phyloP scores from a whole-genome alignment of 2,113 vertebrate species.

The Paramisgurnus dabryanus region DNA sequence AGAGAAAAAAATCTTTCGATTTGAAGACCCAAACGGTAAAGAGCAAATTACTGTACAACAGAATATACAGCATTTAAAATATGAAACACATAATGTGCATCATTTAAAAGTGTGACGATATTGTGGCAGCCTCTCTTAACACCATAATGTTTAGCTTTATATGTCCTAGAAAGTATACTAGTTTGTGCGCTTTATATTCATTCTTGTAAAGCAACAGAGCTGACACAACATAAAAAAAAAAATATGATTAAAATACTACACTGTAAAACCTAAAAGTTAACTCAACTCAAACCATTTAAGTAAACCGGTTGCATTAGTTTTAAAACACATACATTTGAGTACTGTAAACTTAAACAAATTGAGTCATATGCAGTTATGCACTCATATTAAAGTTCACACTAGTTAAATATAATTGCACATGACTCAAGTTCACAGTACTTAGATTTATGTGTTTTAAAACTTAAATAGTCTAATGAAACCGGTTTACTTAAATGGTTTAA shows the following conservation, averaged over 20 bases:
- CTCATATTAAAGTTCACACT: too few relatives aligned
- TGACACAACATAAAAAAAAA: slow-evolving; percentile 36
- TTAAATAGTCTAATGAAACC: too few relatives aligned
- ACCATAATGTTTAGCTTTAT: background rate
- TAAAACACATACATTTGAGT: too few relatives aligned
- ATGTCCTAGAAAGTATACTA: background rate
- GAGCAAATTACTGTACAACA: background rate
- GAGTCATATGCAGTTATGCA: too few relatives aligned
- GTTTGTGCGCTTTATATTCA: slow-evolving; percentile 30
- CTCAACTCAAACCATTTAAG: too few relatives aligned
- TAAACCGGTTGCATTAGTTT: too few relatives aligned
- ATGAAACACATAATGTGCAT: background rate
- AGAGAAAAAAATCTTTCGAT: background rate
- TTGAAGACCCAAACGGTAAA: background rate
- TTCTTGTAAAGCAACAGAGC: background rate
- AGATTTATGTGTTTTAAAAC: too few relatives aligned
- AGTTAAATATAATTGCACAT: too few relatives aligned
- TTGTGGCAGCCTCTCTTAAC: background rate
- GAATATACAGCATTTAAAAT: background rate
- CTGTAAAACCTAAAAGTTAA: too few relatives aligned
- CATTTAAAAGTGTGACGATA: background rate
- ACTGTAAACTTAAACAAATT: too few relatives aligned
- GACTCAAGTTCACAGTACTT: too few relatives aligned
- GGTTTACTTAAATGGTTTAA: too few relatives aligned
- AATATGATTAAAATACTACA: slow-evolving; percentile 5